These are phyloP conservation scores for Cyrtodaria siliqua DNA, from an alignment of 2,888 invertebrate genomes.

Conservation along the genomic window DNA sequence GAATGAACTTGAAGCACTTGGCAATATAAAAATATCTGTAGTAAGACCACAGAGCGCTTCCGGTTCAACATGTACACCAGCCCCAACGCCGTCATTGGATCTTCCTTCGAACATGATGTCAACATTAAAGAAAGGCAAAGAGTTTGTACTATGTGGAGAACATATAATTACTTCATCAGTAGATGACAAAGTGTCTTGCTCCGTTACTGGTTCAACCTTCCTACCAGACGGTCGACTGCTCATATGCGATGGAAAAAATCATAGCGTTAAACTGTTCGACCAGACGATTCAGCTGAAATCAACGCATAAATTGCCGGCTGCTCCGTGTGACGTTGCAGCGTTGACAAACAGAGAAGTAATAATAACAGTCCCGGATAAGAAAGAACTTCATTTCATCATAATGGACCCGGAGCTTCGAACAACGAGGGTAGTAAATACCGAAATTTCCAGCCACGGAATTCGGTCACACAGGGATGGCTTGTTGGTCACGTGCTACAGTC, in stretches of 20 bases:
- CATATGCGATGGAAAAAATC: slow-evolving; percentile 39
- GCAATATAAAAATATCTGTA: slow-evolving; percentile 30
- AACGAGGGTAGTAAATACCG: slow-evolving; percentile 32
- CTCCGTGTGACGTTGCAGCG: slow-evolving; percentile 46
- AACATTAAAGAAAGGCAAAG: slow-evolving; percentile 25
- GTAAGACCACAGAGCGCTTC: slow-evolving; percentile 10
- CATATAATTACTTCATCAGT: slow-evolving; percentile 20
- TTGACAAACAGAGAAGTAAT: slow-evolving; percentile 39
- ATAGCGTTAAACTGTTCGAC: slow-evolving; percentile 40
- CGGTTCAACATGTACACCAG: slow-evolving; percentile 1
- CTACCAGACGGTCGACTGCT: slow-evolving; percentile 44
- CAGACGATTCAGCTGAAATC: slow-evolving; percentile 35
- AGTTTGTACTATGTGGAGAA: slow-evolving; percentile 39
- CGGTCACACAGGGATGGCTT: slow-evolving; percentile 35
- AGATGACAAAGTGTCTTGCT: slow-evolving; percentile 28
- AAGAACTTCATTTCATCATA: slow-evolving; percentile 38
- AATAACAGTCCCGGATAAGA: slow-evolving; percentile 39
- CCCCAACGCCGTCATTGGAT: slow-evolving; percentile 14
- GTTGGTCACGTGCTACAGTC: slow-evolving; percentile 42
- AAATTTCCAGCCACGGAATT: slow-evolving; percentile 40
- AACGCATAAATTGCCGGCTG: slow-evolving; percentile 10
- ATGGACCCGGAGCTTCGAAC: slow-evolving; percentile 41
- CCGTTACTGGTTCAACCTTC: slow-evolving; percentile 34
- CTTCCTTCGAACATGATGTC: slow-evolving; percentile 31
- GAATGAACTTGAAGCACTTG: slow-evolving; percentile 36